phyloP scores from a whole-genome alignment of 2,888 invertebrate genomes.

The Apodemia zela region DNA sequence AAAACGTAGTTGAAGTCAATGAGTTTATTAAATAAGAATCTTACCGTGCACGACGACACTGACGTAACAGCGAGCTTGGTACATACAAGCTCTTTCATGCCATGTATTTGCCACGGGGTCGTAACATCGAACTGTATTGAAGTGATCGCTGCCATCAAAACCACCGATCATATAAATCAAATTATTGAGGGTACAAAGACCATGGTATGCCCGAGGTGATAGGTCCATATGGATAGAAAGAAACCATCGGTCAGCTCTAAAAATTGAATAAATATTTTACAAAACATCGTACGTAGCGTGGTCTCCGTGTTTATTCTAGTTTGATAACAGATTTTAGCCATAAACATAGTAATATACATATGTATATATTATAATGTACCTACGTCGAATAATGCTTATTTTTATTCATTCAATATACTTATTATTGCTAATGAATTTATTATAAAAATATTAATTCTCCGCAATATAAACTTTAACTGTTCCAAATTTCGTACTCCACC shows the following conservation, averaged over 20 bases:
- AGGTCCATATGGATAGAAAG: slow-evolving; percentile 84
- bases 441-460: too few relatives aligned
- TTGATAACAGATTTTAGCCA: too few relatives aligned
- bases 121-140: slow-evolving; percentile 89
- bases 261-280: slow-evolving; percentile 18
- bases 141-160: slow-evolving; percentile 88
- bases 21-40: slow-evolving; percentile 25
- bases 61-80: slow-evolving; percentile 88
- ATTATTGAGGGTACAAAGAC: slow-evolving; percentile 85
- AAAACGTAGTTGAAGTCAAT: too few relatives aligned
- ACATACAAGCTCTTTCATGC: slow-evolving; percentile 90
- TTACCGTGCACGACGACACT: slow-evolving; percentile 85
- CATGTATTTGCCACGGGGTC: slow-evolving; percentile 88
- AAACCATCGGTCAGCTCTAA: slow-evolving; percentile 89
- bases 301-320: too few relatives aligned
- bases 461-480: too few relatives aligned
- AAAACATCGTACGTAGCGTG: not conserved
- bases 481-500: too few relatives aligned
- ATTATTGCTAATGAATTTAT: too few relatives aligned
- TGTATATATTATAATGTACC: too few relatives aligned
- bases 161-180: slow-evolving; percentile 91
- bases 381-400: too few relatives aligned
- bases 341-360: too few relatives aligned
- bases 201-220: slow-evolving; percentile 88
- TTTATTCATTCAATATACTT: too few relatives aligned